These are phyloP conservation scores for Hemistola chrysoprasaria DNA, from an alignment of 2,888 invertebrate species.

Conservation along the genomic window DNA sequence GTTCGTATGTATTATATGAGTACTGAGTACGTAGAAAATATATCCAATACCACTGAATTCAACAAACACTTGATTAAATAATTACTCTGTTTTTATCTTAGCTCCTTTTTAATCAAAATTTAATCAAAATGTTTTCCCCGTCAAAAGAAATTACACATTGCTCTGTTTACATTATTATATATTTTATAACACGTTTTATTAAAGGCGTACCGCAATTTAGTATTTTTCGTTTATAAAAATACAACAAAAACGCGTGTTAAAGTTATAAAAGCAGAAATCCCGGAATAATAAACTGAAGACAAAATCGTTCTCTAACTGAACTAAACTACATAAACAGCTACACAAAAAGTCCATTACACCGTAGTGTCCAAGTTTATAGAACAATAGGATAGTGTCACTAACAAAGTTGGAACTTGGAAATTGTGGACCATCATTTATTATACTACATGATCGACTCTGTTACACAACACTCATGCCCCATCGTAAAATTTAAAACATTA, in stretches of 20 bases:
- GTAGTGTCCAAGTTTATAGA: slow-evolving; percentile 31
- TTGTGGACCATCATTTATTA: slow-evolving; percentile 31
- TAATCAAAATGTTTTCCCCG: too few relatives aligned
- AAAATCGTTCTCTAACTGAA: neutral
- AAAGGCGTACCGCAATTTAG: too few relatives aligned
- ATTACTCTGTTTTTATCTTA: slow-evolving; percentile 24
- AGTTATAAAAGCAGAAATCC: neutral
- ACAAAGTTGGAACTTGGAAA: slow-evolving; percentile 26
- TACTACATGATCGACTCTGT: slow-evolving; percentile 5
- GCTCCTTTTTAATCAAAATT: too few relatives aligned
- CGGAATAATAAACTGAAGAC: neutral
- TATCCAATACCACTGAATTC: slow-evolving; percentile 3
- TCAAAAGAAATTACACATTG: too few relatives aligned
- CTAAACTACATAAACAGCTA: slow-evolving; percentile 5
- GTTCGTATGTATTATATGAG: too few relatives aligned
- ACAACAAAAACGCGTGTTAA: neutral
- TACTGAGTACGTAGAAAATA: too few relatives aligned
- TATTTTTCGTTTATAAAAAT: too few relatives aligned
- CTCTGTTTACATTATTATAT: too few relatives aligned
- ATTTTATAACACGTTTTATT: too few relatives aligned
- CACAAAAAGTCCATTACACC: slow-evolving; percentile 24
- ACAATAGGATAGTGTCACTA: slow-evolving; percentile 31
- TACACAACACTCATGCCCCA: too few relatives aligned
- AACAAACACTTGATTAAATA: slow-evolving; percentile 32
- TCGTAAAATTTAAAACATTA: too few relatives aligned